Percentiles rank a stretch among this genome's conserved stretches.
phyloP scores from a whole-genome alignment of 2,888 invertebrate genomes.

The Proisotoma minuta region DNA sequence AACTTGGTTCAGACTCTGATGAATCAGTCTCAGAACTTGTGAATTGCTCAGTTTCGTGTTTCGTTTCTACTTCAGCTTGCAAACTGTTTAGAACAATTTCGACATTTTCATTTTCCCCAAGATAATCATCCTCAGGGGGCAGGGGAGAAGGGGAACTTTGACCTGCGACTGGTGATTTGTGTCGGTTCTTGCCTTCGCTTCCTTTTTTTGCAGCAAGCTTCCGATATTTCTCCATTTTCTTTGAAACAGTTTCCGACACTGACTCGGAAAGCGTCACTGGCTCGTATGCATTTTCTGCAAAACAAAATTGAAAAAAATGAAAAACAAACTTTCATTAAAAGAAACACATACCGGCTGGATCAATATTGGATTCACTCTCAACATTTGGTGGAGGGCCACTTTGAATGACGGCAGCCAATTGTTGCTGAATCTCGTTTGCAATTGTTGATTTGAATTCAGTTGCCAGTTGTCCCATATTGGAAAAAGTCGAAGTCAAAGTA shows the following conservation, averaged over 20 bases:
- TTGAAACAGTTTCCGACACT: conserved; percentile 33
- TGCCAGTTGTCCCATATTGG: conserved; percentile 38
- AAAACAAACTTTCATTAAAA: too few relatives aligned
- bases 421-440: conserved; percentile 34
- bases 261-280: conserved; percentile 28
- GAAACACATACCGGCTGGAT: background rate
- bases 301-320: too few relatives aligned
- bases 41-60: conserved; percentile 31
- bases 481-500: conserved; percentile 29
- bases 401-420: conserved; percentile 24
- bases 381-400: background rate
- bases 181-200: conserved; percentile 32
- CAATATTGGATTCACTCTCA: background rate
- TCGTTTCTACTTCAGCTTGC: conserved; percentile 34
- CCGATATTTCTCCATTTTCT: conserved; percentile 37
- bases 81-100: conserved; percentile 22
- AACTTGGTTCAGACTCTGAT: conserved; percentile 37
- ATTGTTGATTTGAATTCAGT: conserved; percentile 37
- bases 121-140: conserved; percentile 27
- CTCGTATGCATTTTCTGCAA: conserved; percentile 33
- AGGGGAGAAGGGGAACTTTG: conserved; percentile 27
- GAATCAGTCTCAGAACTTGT: background rate
- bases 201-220: conserved; percentile 36
- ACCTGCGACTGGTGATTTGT: conserved; percentile 34
- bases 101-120: conserved; percentile 31